Conservation (phyloP, 2,797 vertebrate species). For the Oryzias sinensis region DNA sequence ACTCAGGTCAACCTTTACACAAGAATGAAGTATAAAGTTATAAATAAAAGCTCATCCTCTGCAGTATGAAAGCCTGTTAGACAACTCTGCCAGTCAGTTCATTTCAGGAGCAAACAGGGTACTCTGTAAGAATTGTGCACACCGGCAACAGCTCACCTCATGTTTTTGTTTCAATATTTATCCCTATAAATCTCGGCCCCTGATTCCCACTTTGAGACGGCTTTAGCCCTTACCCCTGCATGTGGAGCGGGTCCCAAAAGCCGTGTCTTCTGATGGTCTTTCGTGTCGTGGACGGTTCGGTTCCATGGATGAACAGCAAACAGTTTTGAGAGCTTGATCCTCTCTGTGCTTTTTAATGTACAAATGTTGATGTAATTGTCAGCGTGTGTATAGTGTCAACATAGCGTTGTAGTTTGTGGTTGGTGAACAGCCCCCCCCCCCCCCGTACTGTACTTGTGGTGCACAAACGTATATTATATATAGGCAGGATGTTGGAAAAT, state of each 20-base stretch:
- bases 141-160: conserved; percentile 65
- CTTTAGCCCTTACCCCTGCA: conserved; percentile 55
- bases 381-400: conserved; percentile 65
- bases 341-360: conserved; percentile 50
- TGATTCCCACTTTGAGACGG: conserved; percentile 34
- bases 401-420: conserved; percentile 68
- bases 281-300: conserved; percentile 47
- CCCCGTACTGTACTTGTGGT: conserved; percentile 45
- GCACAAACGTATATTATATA: conserved; percentile 40
- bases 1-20: conserved; percentile 70
- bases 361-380: conserved; percentile 43
- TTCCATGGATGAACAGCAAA: conserved; percentile 27
- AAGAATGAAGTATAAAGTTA: conserved; percentile 6
- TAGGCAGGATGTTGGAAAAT: conserved; percentile 43
- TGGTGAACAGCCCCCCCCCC: conserved; percentile 59
- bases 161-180: conserved; percentile 17
- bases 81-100: conserved; percentile 55
- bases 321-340: conserved; percentile 37
- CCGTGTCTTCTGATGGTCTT: conserved; percentile 59
- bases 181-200: conserved; percentile 19
- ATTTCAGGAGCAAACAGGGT: conserved; percentile 75
- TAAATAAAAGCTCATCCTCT: conserved; percentile 44
- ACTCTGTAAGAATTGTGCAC: conserved; percentile 70
- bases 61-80: conserved; percentile 49
- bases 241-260: conserved; percentile 62